Percentiles rank a stretch among this genome's conserved stretches.
Conservation (phyloP, 2,797 vertebrate species). For the Gambelia wislizenii region DNA sequence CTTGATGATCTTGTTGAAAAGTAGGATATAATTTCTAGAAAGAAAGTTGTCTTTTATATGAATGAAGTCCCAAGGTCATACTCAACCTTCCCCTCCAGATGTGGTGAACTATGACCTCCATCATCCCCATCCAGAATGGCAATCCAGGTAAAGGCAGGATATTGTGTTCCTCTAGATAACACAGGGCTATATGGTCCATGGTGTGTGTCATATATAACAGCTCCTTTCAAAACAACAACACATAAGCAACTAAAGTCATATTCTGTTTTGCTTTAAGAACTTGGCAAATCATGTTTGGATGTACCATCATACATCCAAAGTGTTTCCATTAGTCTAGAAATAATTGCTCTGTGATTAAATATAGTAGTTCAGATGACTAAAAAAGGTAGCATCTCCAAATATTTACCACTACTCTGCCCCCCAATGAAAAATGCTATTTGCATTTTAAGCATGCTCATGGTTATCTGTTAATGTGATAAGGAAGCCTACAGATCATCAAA, state of each 20-base stretch:
- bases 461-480: background rate
- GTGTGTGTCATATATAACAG: background rate
- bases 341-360: constrained; percentile 1
- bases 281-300: background rate
- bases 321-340: background rate
- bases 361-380: background rate
- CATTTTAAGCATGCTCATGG: background rate
- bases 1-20: background rate
- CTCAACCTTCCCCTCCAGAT: background rate
- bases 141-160: background rate
- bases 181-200: background rate
- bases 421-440: constrained; percentile 3
- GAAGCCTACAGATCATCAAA: background rate
- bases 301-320: background rate
- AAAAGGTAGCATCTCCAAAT: background rate
- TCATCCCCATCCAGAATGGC: background rate
- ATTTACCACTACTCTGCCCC: constrained; percentile 11
- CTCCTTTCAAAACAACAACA: background rate
- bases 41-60: background rate
- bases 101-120: background rate
- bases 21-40: background rate
- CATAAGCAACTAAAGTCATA: too few species aligned
- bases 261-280: background rate
- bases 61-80: background rate
- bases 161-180: background rate